Base-by-base conservation (phyloP, 2,797 vertebrate genomes). In the Basileuterus tristriatus region DNA sequence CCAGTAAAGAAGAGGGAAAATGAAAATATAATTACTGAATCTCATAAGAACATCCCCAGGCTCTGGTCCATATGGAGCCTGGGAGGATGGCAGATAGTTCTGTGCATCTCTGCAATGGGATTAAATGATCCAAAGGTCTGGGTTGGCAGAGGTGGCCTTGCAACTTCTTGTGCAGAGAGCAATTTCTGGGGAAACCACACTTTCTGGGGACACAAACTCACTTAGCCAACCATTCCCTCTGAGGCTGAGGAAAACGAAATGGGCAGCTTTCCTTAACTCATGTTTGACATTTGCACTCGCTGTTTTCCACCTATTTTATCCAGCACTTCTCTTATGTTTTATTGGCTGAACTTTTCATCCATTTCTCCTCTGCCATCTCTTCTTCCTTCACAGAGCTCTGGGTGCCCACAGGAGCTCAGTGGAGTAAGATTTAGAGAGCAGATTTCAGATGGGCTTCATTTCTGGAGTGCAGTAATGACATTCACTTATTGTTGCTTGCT, bases 41-140 rank as follows among this genome's bases (percentile, higher is more conserved):
- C 30, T 36, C 46, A 43, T 71, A 44, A 83, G 64, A 92, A 49
- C 30, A 87, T 44, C 37, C 56, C 80, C 75, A 77, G 52, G 58
- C 39, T 93, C 58, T 75, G 64, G 56, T 83, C 68, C 92, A 71
- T 77, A 75, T 80, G 75, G 64, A 92, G 89, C 81, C 76, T 90
- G 60, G 70, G 81, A 89, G 78, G 68, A 60, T 77, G 68, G 81
- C 53, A 95, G 71, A 72, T 58, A 53, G 37, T 79, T 88, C 60
- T 0, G 1, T 62, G 47, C 43, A 46, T 80, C 84, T 83, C 72
- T 64, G 46, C 68, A 80, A 56, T 0, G 21, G 41, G 89, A 68
- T 59, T 18, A 64, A 80, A 75, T 75, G 37, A 62, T 53, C 72
- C 43, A 49, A 30, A 87, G 46, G 68, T 34, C 60, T 67, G 49